Conservation (phyloP, 2,888 invertebrate genomes). For the Nipponacmea schrenckii region DNA sequence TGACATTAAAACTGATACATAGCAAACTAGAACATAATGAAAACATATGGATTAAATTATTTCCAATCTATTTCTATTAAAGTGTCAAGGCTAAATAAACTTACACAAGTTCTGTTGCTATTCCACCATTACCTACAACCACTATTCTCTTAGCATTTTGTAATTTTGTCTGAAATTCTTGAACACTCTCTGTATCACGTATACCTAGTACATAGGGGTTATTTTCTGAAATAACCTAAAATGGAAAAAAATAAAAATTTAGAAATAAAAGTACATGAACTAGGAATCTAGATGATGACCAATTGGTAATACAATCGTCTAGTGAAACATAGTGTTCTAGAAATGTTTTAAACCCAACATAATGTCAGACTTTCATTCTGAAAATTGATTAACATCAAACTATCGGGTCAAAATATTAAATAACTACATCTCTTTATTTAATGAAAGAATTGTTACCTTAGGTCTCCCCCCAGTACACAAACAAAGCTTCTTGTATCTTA, state of each 20-base stretch:
- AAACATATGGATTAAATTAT: too few relatives aligned
- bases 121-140: constrained; percentile 97
- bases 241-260: constrained; percentile 3
- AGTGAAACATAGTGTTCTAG: too few relatives aligned
- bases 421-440: not conserved
- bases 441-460: constrained; percentile 73
- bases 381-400: too few relatives aligned
- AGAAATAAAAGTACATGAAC: too few relatives aligned
- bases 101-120: constrained; percentile 92
- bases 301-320: too few relatives aligned
- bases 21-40: too few relatives aligned
- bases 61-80: too few relatives aligned
- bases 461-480: constrained; percentile 92
- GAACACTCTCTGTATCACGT: constrained; percentile 92
- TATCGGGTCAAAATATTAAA: too few relatives aligned
- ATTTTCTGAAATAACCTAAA: constrained; percentile 61
- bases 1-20: too few relatives aligned
- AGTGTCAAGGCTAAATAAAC: constrained; percentile 25
- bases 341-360: too few relatives aligned
- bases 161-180: constrained; percentile 79
- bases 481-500: constrained; percentile 82
- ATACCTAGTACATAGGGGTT: constrained; percentile 82
- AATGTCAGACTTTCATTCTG: too few relatives aligned
- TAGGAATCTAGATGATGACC: too few relatives aligned
- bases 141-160: constrained; percentile 78